Conservation (phyloP, 2,888 invertebrate species). For the Lamproptera curius region DNA sequence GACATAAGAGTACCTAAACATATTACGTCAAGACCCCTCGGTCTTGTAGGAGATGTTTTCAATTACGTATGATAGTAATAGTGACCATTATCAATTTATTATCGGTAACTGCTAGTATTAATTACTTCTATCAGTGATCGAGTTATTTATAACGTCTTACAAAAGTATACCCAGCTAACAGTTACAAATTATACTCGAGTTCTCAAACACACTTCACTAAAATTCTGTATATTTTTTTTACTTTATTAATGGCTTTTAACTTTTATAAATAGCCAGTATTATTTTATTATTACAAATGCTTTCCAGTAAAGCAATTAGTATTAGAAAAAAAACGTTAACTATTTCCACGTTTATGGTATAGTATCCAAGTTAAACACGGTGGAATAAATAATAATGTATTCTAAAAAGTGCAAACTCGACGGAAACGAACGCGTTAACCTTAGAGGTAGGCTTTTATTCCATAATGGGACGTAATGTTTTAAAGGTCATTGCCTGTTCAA, state of each 20-base stretch:
- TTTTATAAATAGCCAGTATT: not conserved
- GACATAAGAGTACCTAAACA: conserved; percentile 4
- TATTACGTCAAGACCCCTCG: not conserved
- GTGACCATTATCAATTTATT: too few species aligned
- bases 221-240: too few species aligned
- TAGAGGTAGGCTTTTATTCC: conserved; percentile 49
- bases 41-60: not conserved
- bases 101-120: too few species aligned
- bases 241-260: not conserved
- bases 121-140: too few species aligned
- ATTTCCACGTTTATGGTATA: not conserved
- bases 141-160: too few species aligned
- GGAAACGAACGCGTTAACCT: conserved; percentile 48
- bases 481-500: conserved; percentile 43
- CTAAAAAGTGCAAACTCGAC: conserved; percentile 30
- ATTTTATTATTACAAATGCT: not conserved
- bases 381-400: not conserved
- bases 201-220: too few species aligned
- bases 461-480: conserved; percentile 37
- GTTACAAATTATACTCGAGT: too few species aligned
- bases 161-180: too few species aligned
- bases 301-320: too few species aligned
- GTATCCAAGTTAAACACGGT: not conserved
- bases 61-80: not conserved
- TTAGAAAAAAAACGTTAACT: not conserved